Conservation (phyloP, 2,797 vertebrate genomes). For the Podargus strigoides region DNA sequence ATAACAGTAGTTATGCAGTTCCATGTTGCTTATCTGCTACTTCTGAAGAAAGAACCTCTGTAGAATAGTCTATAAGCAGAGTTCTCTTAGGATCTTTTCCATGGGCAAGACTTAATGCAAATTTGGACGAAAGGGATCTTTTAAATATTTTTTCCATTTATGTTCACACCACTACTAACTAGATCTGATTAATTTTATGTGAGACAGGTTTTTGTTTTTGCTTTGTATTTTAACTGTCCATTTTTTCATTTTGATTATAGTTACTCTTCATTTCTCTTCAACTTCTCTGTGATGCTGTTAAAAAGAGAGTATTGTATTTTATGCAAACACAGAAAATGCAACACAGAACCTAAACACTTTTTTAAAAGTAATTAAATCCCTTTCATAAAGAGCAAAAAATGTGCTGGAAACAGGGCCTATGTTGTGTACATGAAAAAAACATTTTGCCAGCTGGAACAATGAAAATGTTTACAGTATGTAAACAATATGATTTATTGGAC, state of each 20-base stretch:
- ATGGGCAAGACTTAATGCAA: background rate
- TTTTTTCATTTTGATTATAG: background rate
- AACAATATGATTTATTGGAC: slow-evolving; percentile 59
- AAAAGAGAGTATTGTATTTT: background rate
- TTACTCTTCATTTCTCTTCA: background rate
- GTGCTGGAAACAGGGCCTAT: background rate
- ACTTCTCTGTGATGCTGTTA: background rate
- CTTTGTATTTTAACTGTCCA: background rate
- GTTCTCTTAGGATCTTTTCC: background rate
- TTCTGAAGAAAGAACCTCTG: background rate
- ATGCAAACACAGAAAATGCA: background rate
- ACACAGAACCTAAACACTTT: background rate
- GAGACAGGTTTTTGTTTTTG: background rate
- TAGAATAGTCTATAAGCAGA: background rate
- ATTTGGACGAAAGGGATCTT: background rate
- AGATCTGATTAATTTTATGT: background rate
- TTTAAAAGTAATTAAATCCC: background rate
- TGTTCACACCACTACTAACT: background rate
- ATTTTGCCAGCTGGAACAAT: slow-evolving; percentile 50
- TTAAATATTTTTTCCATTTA: background rate
- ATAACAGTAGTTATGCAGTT: background rate
- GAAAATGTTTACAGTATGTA: slow-evolving; percentile 52
- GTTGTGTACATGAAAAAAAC: background rate
- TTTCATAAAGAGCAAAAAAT: background rate
- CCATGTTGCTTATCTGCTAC: background rate